These are phyloP conservation scores for Phalacrocorax brasilianus DNA, from an alignment of 2,113 vertebrate genomes.

Conservation along the genomic window DNA sequence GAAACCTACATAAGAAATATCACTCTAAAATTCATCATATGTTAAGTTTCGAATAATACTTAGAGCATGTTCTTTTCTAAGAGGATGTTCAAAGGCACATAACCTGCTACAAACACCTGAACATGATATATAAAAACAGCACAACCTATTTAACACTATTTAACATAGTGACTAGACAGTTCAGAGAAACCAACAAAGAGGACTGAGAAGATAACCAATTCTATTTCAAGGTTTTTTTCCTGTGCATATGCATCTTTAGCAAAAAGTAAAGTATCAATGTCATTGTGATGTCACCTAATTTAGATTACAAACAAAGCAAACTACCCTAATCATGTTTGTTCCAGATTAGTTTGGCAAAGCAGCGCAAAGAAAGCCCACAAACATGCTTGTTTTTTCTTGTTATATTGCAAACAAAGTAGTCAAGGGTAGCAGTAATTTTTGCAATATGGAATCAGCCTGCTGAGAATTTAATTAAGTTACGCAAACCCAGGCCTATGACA, in stretches of 20 bases:
- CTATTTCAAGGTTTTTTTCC: background rate
- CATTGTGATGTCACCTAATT: slow-evolving; percentile 4
- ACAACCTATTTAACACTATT: background rate
- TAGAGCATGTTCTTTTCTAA: background rate
- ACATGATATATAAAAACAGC: background rate
- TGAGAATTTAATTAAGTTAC: slow-evolving; percentile 36
- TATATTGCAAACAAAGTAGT: slow-evolving; percentile 31
- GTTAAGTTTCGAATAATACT: background rate
- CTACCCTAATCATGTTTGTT: background rate
- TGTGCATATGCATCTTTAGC: background rate
- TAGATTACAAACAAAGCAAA: slow-evolving; percentile 5
- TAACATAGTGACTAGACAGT: background rate
- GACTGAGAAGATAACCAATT: background rate
- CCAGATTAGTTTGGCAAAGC: slow-evolving; percentile 24
- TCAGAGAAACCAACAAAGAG: background rate
- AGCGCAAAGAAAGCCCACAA: background rate
- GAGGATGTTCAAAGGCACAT: background rate
- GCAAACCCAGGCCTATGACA: background rate
- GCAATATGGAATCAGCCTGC: slow-evolving; percentile 11
- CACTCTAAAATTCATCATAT: background rate
- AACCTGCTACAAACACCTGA: background rate
- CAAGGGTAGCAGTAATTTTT: slow-evolving; percentile 8
- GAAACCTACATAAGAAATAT: background rate
- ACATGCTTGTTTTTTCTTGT: background rate
- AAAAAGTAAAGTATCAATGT: background rate